Base-by-base conservation (phyloP, 2,113 vertebrate genomes). In the Oryzias curvinotus region DNA sequence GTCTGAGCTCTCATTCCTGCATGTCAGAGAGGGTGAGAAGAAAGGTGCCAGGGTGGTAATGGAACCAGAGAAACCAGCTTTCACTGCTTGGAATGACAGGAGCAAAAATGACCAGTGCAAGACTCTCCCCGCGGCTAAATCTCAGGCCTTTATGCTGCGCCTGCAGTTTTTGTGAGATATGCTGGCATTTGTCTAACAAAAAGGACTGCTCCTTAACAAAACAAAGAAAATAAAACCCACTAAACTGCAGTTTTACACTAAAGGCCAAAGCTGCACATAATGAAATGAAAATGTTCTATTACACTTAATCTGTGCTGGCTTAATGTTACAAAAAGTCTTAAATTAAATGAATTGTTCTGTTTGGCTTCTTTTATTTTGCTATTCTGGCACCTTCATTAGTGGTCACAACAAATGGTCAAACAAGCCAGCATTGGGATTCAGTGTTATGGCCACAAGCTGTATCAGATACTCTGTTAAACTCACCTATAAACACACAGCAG, bases 21-120 rank as follows among this genome's bases (percentile, higher is more conserved):
- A 70, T 84, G 77, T 81, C 82, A 81, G 65, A 73, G 43, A 48
- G 57, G 63, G 67, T 66, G 75, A 79, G 59, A 69, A 73, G 46
- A 50, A 73, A 71, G 68, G 68, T 14, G 48, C 49, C 54, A 13
- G 46, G 76, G 63, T 65, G 63, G 72, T 78, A 87, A 84, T 78
- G 81, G 78, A 85, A 64, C 57, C n/a, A 5, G 45, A 73, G 71
- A 25, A 60, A 75, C 49, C 62, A 51, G 58, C 77, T 46, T 72
- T 68, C 55, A 65, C 74, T 75, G 57, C 36, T 13, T 5, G 23
- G 62, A 21, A 60, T 62, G 72, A 75, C 79, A 72, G 50, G 57
- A 77, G 60, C 77, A 57, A 30, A 73, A 69, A 75, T 68, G 71
- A 57, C 62, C 62, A 48, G 51, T 15, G 68, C 42, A 18, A 41